Base-by-base conservation (phyloP, 2,797 vertebrate genomes). In the Acipenser transmontanus region DNA sequence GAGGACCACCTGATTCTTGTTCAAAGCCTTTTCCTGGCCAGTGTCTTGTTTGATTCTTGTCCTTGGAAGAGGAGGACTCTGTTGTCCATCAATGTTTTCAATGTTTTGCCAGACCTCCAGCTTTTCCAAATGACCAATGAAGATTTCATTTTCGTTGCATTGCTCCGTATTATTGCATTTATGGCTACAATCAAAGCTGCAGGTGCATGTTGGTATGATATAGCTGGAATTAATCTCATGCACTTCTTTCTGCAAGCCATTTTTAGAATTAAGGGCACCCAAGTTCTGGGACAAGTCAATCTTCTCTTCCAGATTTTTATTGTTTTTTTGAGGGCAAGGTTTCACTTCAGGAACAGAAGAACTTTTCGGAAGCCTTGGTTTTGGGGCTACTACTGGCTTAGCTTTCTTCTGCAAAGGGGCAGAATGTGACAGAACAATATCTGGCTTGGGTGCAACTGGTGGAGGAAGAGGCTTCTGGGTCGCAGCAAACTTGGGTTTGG, bases 311-410 rank as follows among this genome's bases (percentile, higher is more conserved):
- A n/a, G 52, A 54, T 54, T 71, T 6, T 68, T 70, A 67, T 61
- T 74, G 74, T 78, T 85, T 67, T 48, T 71, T 47, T 70, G 11
- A 57, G 74, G 75, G 0, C 64, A 76, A 82, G 74, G 76, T 70
- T 79, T 85, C 67, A 79, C 75, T 64, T 76, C 82, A 2, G 66
- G 79, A 78, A 76, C 7, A 1, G 79, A 71, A 0, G 78, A 78
- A 59, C 75, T 74, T 81, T 90, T 94, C 50, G 84, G 79, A 70
- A 96, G 85, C 78, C 92, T 95, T 50, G 97, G 97, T 78, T 99
- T 99, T 0, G 97, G 97, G 49, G 96, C 96, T 62, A 99, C 90
- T 63, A 89, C 91, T 64, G 97, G 97, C 75, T 99, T 99, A 47
- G 84, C 73, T 85, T 90, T 94, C 78, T 91, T 96, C 65, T 88